Conservation (phyloP, 2,888 invertebrate species). For the Eristalinus sepulchralis region DNA sequence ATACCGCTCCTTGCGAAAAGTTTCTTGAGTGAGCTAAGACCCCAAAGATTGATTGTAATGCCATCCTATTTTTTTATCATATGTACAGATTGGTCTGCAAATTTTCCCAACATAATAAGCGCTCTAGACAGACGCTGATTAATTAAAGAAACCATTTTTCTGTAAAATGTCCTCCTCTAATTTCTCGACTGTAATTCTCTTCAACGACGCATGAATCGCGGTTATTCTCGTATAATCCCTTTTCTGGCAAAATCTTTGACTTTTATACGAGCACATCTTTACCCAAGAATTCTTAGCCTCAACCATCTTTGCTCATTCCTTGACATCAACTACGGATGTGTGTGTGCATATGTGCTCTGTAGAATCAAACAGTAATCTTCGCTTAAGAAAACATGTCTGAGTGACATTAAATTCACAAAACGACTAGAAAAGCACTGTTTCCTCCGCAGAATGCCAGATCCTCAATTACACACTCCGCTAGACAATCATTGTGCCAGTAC, state of each 20-base stretch:
- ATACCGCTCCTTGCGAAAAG: no score
- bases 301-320: background rate
- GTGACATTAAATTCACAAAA: conserved; percentile 15
- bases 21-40: no score
- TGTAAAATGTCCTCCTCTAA: background rate
- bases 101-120: background rate
- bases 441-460: conserved; percentile 1
- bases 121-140: background rate
- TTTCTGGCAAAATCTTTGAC: background rate
- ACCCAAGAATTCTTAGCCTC: background rate
- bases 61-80: no score
- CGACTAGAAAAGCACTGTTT: background rate
- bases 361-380: conserved; percentile 30
- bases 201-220: background rate
- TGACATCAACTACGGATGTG: background rate
- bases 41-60: no score
- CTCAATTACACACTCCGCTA: conserved; percentile 22
- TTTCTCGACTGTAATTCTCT: background rate
- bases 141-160: background rate
- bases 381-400: conserved; percentile 26
- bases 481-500: background rate
- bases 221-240: background rate
- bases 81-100: no score
- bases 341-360: background rate
- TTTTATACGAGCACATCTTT: background rate